These are phyloP conservation scores for Drosophila mulleri DNA, from an alignment of 2,888 invertebrate species.

Conservation along the genomic window DNA sequence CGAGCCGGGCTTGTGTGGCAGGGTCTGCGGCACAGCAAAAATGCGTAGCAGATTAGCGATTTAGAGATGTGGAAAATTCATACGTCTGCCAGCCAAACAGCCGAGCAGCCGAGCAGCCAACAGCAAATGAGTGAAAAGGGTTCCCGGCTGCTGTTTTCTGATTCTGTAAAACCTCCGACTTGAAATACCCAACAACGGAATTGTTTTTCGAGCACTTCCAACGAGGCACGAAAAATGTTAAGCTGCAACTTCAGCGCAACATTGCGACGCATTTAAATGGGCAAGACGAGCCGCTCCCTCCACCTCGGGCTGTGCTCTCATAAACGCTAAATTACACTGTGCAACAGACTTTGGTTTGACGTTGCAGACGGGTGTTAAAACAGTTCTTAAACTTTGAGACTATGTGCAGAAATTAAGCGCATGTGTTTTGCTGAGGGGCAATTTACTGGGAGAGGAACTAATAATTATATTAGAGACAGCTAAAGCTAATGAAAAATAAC, in stretches of 20 bases:
- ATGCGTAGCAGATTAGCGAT: constrained; percentile 81
- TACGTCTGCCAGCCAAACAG: constrained; percentile 63
- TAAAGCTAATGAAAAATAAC: too few species aligned
- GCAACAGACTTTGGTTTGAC: constrained; percentile 4
- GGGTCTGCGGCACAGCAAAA: constrained; percentile 59
- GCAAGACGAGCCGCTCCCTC: constrained; percentile 7
- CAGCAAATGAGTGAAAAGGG: constrained; percentile 47
- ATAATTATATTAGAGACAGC: too few species aligned
- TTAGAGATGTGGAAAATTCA: constrained; percentile 82
- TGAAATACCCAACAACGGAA: constrained; percentile 28
- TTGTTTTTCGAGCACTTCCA: constrained; percentile 51
- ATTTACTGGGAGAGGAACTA: background rate
- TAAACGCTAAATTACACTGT: constrained; percentile 47
- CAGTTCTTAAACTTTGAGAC: background rate
- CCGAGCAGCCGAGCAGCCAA: constrained; percentile 10
- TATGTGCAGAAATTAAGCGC: background rate
- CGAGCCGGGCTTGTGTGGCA: constrained; percentile 20
- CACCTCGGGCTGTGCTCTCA: background rate
- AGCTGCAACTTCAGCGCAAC: constrained; percentile 63
- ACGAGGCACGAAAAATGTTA: constrained; percentile 48
- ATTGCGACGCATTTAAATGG: constrained; percentile 44
- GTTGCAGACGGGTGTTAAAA: background rate
- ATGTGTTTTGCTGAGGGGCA: background rate
- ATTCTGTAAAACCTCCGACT: constrained; percentile 1
- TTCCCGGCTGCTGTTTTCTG: constrained; percentile 21